Conservation (phyloP, 2,888 invertebrate species). For the Thyatira batis region DNA sequence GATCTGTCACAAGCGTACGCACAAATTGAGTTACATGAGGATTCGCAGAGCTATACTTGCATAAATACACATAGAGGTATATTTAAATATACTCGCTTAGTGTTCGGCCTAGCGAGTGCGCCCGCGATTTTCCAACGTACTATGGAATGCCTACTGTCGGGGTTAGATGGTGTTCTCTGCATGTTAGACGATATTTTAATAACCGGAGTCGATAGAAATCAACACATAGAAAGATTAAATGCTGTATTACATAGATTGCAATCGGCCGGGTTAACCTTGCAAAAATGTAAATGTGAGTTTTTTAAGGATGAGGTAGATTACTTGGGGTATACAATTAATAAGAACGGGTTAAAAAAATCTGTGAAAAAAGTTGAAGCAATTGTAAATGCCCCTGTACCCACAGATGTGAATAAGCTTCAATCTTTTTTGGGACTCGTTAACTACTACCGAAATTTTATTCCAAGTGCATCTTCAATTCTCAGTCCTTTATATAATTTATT, state of each 20-base stretch:
- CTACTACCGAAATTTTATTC: conserved; percentile 24
- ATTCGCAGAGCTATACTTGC: conserved; percentile 12
- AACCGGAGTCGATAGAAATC: conserved; percentile 5
- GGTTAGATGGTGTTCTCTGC: conserved; percentile 17
- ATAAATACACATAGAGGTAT: conserved; percentile 13
- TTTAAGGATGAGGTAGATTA: conserved; percentile 16
- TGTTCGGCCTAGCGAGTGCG: conserved; percentile 10
- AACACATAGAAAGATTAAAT: conserved; percentile 15
- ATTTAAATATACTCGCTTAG: conserved; percentile 8
- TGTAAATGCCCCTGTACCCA: neutral
- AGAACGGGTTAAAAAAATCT: conserved; percentile 10
- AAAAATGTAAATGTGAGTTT: conserved; percentile 20
- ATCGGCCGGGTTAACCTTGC: conserved; percentile 16
- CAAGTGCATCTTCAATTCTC: conserved; percentile 16
- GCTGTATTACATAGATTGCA: conserved; percentile 15
- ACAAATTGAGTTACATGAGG: conserved; percentile 11
- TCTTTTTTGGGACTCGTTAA: conserved; percentile 26
- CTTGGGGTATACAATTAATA: conserved; percentile 13
- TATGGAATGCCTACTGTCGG: conserved; percentile 16
- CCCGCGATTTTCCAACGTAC: conserved; percentile 10
- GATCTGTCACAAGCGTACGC: conserved; percentile 8
- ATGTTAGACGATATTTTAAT: conserved; percentile 18
- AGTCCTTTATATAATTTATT: conserved; percentile 19
- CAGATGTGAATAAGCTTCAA: conserved; percentile 15
- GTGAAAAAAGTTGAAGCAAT: conserved; percentile 12